These are phyloP conservation scores for Oscheius sp. DNA, from an alignment of 2,888 invertebrate genomes.

Conservation along the genomic window DNA sequence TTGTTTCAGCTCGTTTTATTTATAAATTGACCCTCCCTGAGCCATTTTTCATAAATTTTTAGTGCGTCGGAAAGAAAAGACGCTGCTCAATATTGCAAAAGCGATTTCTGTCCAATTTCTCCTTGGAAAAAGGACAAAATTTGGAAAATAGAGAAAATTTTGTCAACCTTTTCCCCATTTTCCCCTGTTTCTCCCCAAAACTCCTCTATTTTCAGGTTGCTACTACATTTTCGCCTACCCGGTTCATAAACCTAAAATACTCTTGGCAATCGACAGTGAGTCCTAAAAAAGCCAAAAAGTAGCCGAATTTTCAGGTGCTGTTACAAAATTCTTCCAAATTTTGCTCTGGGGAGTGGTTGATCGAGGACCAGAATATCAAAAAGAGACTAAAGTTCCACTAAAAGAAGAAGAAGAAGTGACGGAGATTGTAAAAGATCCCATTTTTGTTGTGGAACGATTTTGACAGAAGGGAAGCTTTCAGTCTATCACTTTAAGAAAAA, in stretches of 20 bases:
- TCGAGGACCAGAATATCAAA: constrained; percentile 25
- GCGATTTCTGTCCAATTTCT: too few relatives aligned
- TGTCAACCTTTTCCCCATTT: too few relatives aligned
- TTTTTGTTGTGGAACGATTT: constrained; percentile 11
- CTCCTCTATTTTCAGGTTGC: constrained; percentile 36
- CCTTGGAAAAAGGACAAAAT: too few relatives aligned
- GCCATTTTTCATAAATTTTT: too few relatives aligned
- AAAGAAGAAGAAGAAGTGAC: neutral
- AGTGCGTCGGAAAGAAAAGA: too few relatives aligned
- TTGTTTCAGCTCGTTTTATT: too few relatives aligned
- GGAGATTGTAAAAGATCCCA: constrained; percentile 2
- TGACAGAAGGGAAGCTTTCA: neutral
- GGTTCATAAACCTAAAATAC: constrained; percentile 26
- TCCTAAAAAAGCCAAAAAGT: neutral
- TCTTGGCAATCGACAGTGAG: constrained; percentile 23
- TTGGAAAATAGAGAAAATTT: too few relatives aligned
- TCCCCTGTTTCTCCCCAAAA: neutral
- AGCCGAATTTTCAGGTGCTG: constrained; percentile 35
- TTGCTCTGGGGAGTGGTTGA: constrained; percentile 54
- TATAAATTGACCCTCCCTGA: too few relatives aligned
- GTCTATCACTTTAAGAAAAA: too few relatives aligned
- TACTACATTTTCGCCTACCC: constrained; percentile 44
- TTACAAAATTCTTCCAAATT: constrained; percentile 48
- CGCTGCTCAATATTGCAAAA: too few relatives aligned
- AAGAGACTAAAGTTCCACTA: neutral